Conservation (phyloP, 1,140 invertebrate genomes). For the Coelopa frigida region DNA sequence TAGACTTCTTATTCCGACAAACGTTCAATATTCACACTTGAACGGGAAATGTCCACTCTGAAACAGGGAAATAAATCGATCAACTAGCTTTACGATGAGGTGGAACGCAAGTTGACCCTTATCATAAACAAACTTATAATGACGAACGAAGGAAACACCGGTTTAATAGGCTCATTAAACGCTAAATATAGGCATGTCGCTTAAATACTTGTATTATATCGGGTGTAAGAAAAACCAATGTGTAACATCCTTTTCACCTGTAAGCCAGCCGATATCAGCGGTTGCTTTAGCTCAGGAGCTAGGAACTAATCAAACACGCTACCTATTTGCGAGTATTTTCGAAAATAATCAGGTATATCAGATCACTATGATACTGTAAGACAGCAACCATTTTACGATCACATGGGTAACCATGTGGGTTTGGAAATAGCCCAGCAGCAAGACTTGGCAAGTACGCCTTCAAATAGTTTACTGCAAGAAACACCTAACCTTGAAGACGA, state of each 20-base stretch:
- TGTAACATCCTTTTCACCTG: conserved; percentile 10
- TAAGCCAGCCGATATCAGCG: conserved; percentile 11
- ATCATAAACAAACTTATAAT: conserved; percentile 9
- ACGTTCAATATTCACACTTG: conserved; percentile 15
- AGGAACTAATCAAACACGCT: conserved; percentile 12
- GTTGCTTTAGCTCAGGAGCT: conserved; percentile 14
- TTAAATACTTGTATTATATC: conserved; percentile 11
- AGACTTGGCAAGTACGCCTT: no score
- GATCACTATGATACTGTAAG: no score
- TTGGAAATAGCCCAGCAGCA: no score
- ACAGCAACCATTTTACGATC: no score
- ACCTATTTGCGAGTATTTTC: conserved; percentile 9
- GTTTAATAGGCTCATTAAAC: conserved; percentile 1
- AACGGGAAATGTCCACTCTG: conserved; percentile 15
- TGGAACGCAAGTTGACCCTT: conserved; percentile 6
- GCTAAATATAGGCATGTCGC: conserved; percentile 11
- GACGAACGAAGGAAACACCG: neutral
- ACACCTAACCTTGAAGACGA: no score
- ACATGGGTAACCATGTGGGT: no score
- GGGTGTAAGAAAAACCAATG: neutral
- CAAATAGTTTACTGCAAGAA: no score
- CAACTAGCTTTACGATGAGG: neutral
- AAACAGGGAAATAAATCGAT: conserved; percentile 5
- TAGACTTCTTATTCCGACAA: conserved; percentile 19
- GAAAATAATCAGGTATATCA: neutral